These are phyloP conservation scores for Perca schrenkii DNA, from an alignment of 2,113 vertebrate genomes.

Conservation along the genomic window DNA sequence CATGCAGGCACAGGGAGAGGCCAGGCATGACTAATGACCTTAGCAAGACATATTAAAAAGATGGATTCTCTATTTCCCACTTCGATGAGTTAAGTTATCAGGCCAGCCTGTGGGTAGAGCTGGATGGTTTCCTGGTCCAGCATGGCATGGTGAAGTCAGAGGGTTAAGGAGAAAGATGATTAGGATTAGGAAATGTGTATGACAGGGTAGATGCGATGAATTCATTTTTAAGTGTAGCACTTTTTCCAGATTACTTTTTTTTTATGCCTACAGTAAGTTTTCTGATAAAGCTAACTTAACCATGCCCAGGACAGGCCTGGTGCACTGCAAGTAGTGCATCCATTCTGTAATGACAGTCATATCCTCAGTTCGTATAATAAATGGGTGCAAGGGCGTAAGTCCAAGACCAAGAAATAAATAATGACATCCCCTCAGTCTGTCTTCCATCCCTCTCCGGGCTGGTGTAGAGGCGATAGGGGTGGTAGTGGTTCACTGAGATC, in stretches of 20 bases:
- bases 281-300: conserved; percentile 1
- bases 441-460: conserved; percentile 10
- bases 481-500: conserved; percentile 22
- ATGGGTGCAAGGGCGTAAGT: background rate
- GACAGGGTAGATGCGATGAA: conserved; percentile 22
- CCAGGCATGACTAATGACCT: conserved; percentile 80
- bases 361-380: conserved; percentile 12
- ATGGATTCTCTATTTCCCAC: conserved; percentile 77
- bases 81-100: conserved; percentile 68
- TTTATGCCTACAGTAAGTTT: conserved; percentile 28
- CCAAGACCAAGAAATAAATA: conserved; percentile 38
- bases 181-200: conserved; percentile 44
- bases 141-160: conserved; percentile 34
- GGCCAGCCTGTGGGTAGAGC: conserved; percentile 51
- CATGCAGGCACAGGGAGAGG: conserved; percentile 64
- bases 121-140: conserved; percentile 52
- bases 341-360: conserved; percentile 6
- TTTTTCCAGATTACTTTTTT: background rate
- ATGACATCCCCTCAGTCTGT: conserved; percentile 23
- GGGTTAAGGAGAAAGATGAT: conserved; percentile 54
- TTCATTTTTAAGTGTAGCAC: conserved; percentile 30
- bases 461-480: conserved; percentile 13
- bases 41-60: conserved; percentile 73
- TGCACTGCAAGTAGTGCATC: background rate
- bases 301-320: background rate